These are phyloP conservation scores for Pterostichus niger DNA, from an alignment of 2,888 invertebrate genomes.

Conservation along the genomic window DNA sequence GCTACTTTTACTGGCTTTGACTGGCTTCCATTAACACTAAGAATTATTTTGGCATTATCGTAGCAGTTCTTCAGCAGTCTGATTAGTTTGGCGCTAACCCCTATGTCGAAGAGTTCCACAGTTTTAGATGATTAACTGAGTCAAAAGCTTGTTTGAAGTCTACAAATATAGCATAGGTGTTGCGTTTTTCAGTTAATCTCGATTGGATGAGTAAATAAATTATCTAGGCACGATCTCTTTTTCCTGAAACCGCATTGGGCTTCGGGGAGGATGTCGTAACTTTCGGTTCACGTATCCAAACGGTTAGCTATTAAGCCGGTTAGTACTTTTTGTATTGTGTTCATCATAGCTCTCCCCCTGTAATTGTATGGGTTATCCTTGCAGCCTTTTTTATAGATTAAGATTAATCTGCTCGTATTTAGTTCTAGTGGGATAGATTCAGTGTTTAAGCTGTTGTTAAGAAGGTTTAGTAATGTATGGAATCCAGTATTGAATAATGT, in stretches of 20 bases:
- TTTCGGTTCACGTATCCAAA: conserved; percentile 13
- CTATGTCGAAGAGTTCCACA: not conserved
- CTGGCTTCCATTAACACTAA: not conserved
- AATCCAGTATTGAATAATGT: not conserved
- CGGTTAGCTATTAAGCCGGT: not conserved
- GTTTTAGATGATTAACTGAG: not conserved
- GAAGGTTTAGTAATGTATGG: not conserved
- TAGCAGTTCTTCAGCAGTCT: not conserved
- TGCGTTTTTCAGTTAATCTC: not conserved
- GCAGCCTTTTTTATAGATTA: conserved; percentile 25
- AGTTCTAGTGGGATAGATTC: conserved; percentile 20
- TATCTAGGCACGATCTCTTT: conserved; percentile 11
- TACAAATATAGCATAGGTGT: conserved; percentile 19
- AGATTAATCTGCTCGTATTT: not conserved
- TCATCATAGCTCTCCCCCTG: conserved; percentile 9
- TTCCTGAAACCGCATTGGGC: not conserved
- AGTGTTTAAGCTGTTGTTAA: not conserved
- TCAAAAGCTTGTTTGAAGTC: conserved; percentile 23
- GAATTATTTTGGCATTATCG: not conserved
- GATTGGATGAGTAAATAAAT: conserved; percentile 5
- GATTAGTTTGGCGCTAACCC: conserved; percentile 1
- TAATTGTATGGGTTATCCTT: not conserved
- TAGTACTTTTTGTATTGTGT: conserved; percentile 14
- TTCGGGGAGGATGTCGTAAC: not conserved
- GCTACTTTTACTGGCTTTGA: not conserved